Base-by-base conservation (phyloP, 1,140 invertebrate species). In the Leptonema lineaticorne region DNA sequence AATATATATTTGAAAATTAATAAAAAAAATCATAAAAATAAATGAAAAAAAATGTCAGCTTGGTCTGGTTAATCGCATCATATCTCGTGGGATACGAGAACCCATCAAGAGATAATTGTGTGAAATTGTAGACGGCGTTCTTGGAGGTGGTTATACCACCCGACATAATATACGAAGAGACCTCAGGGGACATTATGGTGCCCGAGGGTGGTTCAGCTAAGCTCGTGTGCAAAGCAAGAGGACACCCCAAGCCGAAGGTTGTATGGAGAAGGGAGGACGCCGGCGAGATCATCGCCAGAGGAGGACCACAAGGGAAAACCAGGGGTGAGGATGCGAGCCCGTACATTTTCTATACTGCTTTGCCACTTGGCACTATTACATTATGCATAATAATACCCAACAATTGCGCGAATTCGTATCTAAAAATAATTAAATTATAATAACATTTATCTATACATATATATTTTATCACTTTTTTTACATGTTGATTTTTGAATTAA, bases 81-180 rank as follows among this genome's bases (percentile, higher is more conserved):
- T 33, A 11, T 33, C 5, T 41, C 11, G 9, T 41, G 37, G 37
- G 37, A 11, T 2, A n/a, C n/a, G n/a, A n/a, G n/a, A n/a, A n/a
- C n/a, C n/a, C 29, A 58, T 28, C 16, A n/a, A 28, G 5, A 20
- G 48, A 53, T 22, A 53, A 30, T 58, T 58, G 24, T 58, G 24
- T 28, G 37, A 60, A 29, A 41, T 60, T 67, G 70, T 76, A 93
- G 92, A 93, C 90, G 53, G 92, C 91, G 68, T 91, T 86, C 76
- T 77, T 94, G 74, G 92, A 94, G 79, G 92, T 95, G 46, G 92
- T 95, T 1, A 94, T 95, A 74, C 93, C 94, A 14, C 94, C 94
- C 27, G 93, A 95, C 75, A 95, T 96, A 71, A 86, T 93, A 63
- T 91, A 91, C 74, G 90, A 94, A 74, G 92, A 95, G 75, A 93